These are phyloP conservation scores for Hydrotaea cyrtoneurina DNA, from an alignment of 2,888 invertebrate species.

Conservation along the genomic window DNA sequence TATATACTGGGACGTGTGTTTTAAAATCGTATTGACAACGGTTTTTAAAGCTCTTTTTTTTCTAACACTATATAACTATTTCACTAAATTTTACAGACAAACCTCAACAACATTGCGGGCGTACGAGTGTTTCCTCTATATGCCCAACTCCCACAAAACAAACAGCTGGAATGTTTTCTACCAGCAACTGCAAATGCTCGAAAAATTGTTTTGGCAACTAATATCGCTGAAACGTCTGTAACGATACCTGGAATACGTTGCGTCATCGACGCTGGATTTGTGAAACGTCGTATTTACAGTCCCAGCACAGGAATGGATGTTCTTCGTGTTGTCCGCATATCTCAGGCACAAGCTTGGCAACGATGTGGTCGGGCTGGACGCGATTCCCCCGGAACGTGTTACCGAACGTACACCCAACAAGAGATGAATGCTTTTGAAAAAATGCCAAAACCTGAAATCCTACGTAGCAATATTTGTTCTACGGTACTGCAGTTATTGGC, in stretches of 20 bases:
- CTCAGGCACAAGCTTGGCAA: conserved; percentile 96
- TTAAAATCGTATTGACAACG: too few species aligned
- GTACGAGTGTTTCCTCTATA: conserved; percentile 93
- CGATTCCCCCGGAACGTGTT: conserved; percentile 91
- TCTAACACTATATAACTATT: too few species aligned
- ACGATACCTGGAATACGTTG: conserved; percentile 95
- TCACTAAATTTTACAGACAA: conserved; percentile 77
- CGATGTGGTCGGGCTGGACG: conserved; percentile 95
- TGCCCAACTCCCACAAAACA: conserved; percentile 92
- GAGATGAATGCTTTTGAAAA: conserved; percentile 88
- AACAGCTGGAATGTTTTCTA: conserved; percentile 93
- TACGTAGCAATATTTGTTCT: conserved; percentile 84
- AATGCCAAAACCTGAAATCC: conserved; percentile 93
- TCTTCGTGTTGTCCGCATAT: conserved; percentile 89
- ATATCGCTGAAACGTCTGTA: conserved; percentile 98
- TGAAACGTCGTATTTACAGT: conserved; percentile 93
- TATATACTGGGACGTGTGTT: conserved; percentile 71
- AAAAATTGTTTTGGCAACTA: conserved; percentile 97
- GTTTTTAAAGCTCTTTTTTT: too few species aligned
- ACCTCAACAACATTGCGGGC: conserved; percentile 82
- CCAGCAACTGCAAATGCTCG: conserved; percentile 87
- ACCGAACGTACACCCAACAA: conserved; percentile 90
- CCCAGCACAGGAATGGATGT: conserved; percentile 91
- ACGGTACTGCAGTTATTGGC: conserved; percentile 89
- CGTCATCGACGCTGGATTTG: conserved; percentile 95